Evolutionary conservation across 1,140 invertebrate genomes (phyloP), one percentile per base, ranked within the genome.

Genomic region (Drosophila rhopaloa): DNA sequence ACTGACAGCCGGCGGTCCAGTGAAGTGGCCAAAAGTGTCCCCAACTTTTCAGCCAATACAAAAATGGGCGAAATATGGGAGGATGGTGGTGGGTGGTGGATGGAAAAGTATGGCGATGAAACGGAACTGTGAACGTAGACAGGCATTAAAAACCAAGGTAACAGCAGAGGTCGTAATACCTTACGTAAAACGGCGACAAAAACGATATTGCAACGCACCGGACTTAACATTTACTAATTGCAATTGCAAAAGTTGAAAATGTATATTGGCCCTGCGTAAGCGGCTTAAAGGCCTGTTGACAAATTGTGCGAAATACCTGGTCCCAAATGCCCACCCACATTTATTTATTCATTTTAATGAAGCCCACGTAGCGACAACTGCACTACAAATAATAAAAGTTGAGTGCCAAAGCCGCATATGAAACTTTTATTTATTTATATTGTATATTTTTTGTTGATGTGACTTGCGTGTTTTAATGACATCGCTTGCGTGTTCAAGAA

Each of bases 401-500:
- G 43, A 46, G 50, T 55, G 32, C 24, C 32, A 14, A 9, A 9
- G 11, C 24, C 43, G 56, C 43, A 67, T 51, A 66, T 24, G 24
- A 66, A 46, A 46, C 32, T 38, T 40, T 55, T 56, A 68, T 57
- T 71, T 55, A 47, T 55, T 66, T 57, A 27, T 41, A 16, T 66
- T 67, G n/a, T 46, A 10, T 43, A 11, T 46, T 66, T 57, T 47
- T 16, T 70, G 59, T 61, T 47, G 16, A 62, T 79, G 58, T 61
- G 59, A 71, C 54, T 81, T 81, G 75, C 55, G 55, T 79, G 65
- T 79, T 77, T 83, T 83, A 83, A 82, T 83, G 80, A 82, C 29
- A 56, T 58, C 38, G 75, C 63, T 83, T 63, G 80, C 80, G 80
- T 79, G 80, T 37, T 19, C 38, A 79, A 82, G 75, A 83, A 83